These are phyloP conservation scores for Spodoptera frugiperda DNA, from an alignment of 1,140 invertebrate species.

Conservation along the genomic window DNA sequence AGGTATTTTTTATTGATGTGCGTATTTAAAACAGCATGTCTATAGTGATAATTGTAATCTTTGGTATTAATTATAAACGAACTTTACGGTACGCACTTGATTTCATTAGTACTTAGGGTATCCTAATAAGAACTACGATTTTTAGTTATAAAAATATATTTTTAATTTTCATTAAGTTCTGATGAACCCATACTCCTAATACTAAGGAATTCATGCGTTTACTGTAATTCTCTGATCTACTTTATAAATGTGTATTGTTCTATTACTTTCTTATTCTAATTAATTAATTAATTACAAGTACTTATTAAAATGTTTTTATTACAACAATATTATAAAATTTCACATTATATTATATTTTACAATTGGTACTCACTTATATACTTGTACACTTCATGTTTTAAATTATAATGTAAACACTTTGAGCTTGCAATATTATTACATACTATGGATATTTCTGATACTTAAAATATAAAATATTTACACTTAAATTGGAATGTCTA, in stretches of 20 bases:
- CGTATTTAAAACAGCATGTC: background rate
- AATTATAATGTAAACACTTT: background rate
- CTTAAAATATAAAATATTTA: conserved; percentile 10
- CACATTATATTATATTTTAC: background rate
- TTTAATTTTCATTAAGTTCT: too few species aligned
- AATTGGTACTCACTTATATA: background rate
- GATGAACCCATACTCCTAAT: too few species aligned
- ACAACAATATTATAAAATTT: background rate
- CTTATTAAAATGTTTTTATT: background rate
- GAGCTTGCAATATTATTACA: background rate
- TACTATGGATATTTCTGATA: background rate
- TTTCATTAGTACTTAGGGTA: too few species aligned
- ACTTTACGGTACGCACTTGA: too few species aligned
- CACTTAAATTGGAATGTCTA: conserved; percentile 25
- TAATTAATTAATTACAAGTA: too few species aligned
- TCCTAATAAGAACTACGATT: too few species aligned
- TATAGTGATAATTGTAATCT: background rate
- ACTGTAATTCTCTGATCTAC: too few species aligned
- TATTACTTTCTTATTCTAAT: too few species aligned
- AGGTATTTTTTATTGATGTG: too few species aligned
- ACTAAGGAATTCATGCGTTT: too few species aligned
- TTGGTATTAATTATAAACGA: conserved; percentile 6
- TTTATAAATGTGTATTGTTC: too few species aligned
- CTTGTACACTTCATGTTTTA: background rate
- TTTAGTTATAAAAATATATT: too few species aligned